Evolutionary conservation across 2,888 invertebrate species (phyloP).

Genomic region (Pristionchus entomophagus): DNA sequence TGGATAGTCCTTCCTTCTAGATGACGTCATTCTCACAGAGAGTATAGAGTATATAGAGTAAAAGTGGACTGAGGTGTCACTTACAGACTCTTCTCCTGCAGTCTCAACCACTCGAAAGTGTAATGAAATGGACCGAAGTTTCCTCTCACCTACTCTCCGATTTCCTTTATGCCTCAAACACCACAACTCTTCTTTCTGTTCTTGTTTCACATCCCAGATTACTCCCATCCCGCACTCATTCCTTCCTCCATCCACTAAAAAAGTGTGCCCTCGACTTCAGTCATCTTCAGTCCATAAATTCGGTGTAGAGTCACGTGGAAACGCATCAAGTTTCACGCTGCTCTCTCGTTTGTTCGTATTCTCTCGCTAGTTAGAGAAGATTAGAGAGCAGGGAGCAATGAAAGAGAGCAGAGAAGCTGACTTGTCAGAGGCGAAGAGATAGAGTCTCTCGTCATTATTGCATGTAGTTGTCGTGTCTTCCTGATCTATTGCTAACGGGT

Average conservation of each 20-base stretch:
- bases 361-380: not conserved
- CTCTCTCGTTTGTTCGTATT: not conserved
- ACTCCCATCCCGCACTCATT: not conserved
- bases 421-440: too few relatives aligned
- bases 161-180: not conserved
- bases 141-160: not conserved
- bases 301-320: not conserved
- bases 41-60: too few relatives aligned
- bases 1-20: too few relatives aligned
- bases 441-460: slow-evolving; percentile 39
- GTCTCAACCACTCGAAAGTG: not conserved
- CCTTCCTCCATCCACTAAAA: not conserved
- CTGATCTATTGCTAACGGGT: slow-evolving; percentile 32
- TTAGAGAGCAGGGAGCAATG: not conserved
- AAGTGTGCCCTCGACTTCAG: not conserved
- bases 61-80: not conserved
- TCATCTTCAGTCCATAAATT: slow-evolving; percentile 4
- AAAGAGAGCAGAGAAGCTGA: not conserved
- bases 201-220: not conserved
- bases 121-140: not conserved
- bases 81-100: slow-evolving; percentile 17
- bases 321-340: not conserved
- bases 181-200: not conserved
- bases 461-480: slow-evolving; percentile 3
- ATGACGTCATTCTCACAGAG: not conserved